These are phyloP conservation scores for Siderastrea siderea DNA, from an alignment of 92 coral and sea anemone species.

Conservation along the genomic window DNA sequence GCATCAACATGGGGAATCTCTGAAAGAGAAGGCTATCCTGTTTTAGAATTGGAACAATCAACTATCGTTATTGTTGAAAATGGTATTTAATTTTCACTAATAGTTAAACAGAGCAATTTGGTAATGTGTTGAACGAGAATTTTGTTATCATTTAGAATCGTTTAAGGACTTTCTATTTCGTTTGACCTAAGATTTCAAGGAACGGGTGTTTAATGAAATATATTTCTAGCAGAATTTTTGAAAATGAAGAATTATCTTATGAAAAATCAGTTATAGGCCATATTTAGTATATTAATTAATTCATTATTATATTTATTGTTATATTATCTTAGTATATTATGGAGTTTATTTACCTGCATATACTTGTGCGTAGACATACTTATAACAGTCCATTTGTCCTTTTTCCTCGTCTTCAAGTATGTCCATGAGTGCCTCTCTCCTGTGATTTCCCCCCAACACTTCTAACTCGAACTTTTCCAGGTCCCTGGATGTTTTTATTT, in stretches of 20 bases:
- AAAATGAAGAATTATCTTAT: no score
- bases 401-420: neutral
- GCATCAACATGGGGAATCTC: conserved; percentile 30
- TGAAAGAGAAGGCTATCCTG: neutral
- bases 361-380: neutral
- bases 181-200: no score
- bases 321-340: no score
- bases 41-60: neutral
- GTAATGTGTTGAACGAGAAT: no score
- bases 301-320: no score
- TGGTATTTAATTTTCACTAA: no score
- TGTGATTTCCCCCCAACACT: neutral
- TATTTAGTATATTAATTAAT: no score
- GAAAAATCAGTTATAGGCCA: no score
- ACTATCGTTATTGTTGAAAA: neutral
- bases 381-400: neutral
- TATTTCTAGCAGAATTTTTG: no score
- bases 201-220: no score
- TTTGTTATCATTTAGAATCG: no score
- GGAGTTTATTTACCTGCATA: neutral
- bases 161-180: no score
- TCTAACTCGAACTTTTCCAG: neutral
- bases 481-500: neutral
- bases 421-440: neutral
- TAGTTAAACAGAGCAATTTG: neutral